These are phyloP conservation scores for Phaethon lepturus DNA, from an alignment of 2,113 vertebrate species.

Conservation along the genomic window DNA sequence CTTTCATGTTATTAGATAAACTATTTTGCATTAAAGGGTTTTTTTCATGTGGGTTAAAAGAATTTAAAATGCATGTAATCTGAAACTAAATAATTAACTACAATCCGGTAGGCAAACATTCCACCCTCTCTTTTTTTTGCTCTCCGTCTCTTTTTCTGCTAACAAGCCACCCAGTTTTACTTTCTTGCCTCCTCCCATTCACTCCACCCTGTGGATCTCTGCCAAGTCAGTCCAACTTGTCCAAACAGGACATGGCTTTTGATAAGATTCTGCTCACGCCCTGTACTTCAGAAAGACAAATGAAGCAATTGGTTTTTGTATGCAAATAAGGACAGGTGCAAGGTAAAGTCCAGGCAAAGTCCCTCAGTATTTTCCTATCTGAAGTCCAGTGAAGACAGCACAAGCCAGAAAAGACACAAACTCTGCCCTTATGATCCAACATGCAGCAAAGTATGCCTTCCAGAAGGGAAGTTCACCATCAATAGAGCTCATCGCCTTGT, in stretches of 20 bases:
- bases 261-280: conserved; percentile 82
- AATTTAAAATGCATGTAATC: conserved; percentile 46
- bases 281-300: conserved; percentile 76
- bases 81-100: conserved; percentile 74
- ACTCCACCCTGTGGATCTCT: conserved; percentile 77
- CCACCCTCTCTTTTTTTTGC: conserved; percentile 47
- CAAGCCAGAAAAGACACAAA: neutral
- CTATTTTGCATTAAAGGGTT: conserved; percentile 52
- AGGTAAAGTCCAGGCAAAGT: conserved; percentile 68
- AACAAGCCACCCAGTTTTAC: conserved; percentile 79
- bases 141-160: conserved; percentile 51
- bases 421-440: neutral
- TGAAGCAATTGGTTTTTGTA: conserved; percentile 77
- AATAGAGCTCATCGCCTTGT: neutral
- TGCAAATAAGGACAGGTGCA: conserved; percentile 79
- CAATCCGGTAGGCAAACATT: conserved; percentile 75
- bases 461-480: neutral
- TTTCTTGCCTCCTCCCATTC: conserved; percentile 79
- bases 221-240: conserved; percentile 81
- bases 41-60: conserved; percentile 58
- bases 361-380: neutral
- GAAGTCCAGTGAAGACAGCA: neutral
- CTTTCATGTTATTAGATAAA: conserved; percentile 30
- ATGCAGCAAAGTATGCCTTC: neutral
- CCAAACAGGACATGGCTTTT: conserved; percentile 83